Evolutionary conservation across 2,888 invertebrate genomes (phyloP).

Genomic region (Drosophila robusta): DNA sequence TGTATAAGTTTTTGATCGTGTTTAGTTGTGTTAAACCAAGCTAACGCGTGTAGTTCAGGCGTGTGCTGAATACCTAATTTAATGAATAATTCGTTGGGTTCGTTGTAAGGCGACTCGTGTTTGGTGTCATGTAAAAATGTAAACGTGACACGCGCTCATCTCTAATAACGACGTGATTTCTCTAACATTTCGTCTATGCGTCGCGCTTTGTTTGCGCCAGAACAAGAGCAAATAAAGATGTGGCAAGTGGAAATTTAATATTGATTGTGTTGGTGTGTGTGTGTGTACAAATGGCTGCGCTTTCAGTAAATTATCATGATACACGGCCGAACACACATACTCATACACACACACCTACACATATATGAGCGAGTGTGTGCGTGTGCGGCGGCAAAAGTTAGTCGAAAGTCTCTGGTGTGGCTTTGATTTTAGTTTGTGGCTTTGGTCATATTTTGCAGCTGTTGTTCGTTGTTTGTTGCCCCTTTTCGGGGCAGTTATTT

Average conservation of each 20-base stretch:
- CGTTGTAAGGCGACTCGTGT: not conserved
- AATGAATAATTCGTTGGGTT: too few species aligned
- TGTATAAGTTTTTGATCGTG: too few species aligned
- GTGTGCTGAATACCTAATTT: too few species aligned
- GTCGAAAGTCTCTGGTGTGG: conserved; percentile 50
- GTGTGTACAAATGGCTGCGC: conserved; percentile 67
- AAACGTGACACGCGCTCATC: conserved; percentile 1
- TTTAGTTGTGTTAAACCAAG: too few species aligned
- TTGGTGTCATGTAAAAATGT: not conserved
- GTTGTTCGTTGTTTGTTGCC: conserved; percentile 23
- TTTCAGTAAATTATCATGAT: conserved; percentile 78
- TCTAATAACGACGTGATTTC: conserved; percentile 1
- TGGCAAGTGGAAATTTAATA: conserved; percentile 78
- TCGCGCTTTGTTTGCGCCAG: conserved; percentile 35
- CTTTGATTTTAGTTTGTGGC: conserved; percentile 78
- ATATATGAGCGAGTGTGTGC: not conserved
- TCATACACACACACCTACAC: conserved; percentile 6
- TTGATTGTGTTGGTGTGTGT: conserved; percentile 64
- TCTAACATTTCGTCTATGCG: conserved; percentile 4
- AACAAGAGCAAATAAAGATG: conserved; percentile 74
- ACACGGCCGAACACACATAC: conserved; percentile 30
- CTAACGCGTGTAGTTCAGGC: too few species aligned
- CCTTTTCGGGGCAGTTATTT: conserved; percentile 25
- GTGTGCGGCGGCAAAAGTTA: conserved; percentile 22
- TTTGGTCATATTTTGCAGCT: conserved; percentile 68